These are phyloP conservation scores for Tonatia bakeri DNA, from an alignment of 2,113 vertebrate species.

Conservation along the genomic window DNA sequence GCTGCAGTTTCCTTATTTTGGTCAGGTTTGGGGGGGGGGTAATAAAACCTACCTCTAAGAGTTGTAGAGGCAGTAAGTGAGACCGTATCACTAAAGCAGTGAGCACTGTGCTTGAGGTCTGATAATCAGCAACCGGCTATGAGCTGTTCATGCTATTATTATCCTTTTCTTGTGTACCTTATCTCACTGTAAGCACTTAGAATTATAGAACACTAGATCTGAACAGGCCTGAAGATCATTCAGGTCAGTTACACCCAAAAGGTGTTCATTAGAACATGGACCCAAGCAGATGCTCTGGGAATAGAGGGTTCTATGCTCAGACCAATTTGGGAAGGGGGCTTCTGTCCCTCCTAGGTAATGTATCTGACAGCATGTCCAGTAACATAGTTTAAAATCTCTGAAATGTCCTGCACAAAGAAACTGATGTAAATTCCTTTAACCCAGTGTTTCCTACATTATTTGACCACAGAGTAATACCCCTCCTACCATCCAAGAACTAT, in stretches of 20 bases:
- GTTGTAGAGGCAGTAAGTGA: background rate
- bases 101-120: background rate
- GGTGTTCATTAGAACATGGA: background rate
- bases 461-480: background rate
- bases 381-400: background rate
- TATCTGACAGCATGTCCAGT: background rate
- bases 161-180: background rate
- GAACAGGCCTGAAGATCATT: background rate
- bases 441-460: background rate
- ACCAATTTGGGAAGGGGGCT: background rate
- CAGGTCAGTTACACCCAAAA: background rate
- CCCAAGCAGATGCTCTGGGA: background rate
- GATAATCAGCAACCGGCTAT: background rate
- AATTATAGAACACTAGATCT: background rate
- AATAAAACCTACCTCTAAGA: background rate
- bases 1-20: background rate
- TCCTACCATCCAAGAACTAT: background rate
- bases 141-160: background rate
- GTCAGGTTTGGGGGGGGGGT: background rate
- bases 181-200: background rate
- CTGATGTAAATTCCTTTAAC: background rate
- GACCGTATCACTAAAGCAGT: background rate
- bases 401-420: constrained; percentile 9
- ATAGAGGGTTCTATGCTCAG: background rate
- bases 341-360: background rate